A percentile compares a stretch with the other conserved stretches of the same genome.
Conservation (phyloP, 23 tunicate genomes). For the Trididemnum nubilum region DNA sequence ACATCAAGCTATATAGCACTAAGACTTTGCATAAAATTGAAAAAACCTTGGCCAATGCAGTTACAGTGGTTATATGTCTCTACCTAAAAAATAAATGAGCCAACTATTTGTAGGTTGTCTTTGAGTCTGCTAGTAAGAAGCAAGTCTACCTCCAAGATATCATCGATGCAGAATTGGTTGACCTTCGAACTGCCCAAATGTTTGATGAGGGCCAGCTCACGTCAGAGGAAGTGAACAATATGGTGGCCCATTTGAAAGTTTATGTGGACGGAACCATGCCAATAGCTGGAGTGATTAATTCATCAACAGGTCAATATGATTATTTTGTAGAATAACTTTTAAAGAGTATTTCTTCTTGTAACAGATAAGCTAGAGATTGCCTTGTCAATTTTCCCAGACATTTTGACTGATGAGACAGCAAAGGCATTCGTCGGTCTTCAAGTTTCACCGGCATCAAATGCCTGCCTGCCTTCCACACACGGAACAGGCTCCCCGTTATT, state of each 20-base stretch:
- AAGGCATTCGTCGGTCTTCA: too few relatives aligned
- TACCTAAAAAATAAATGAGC: too few relatives aligned
- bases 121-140: slow-evolving; percentile 61
- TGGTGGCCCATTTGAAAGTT: slow-evolving; percentile 86
- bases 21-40: too few relatives aligned
- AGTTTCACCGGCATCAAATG: too few relatives aligned
- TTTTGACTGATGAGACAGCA: too few relatives aligned
- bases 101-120: slow-evolving; percentile 92
- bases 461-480: too few relatives aligned
- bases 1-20: too few relatives aligned
- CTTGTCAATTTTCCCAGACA: too few relatives aligned
- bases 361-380: neutral
- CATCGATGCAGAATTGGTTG: slow-evolving; percentile 78
- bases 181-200: slow-evolving; percentile 64
- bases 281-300: slow-evolving; percentile 94
- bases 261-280: slow-evolving; percentile 98
- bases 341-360: neutral
- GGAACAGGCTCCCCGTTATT: too few relatives aligned
- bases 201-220: slow-evolving; percentile 68
- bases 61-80: too few relatives aligned
- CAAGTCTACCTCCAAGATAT: slow-evolving; percentile 66
- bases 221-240: slow-evolving; percentile 59
- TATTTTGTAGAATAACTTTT: neutral
- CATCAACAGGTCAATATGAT: slow-evolving; percentile 72
- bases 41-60: too few relatives aligned